A percentile compares a stretch with the other conserved stretches of the same genome.
phyloP scores from a whole-genome alignment of 2,888 invertebrate species.

The Ceraclea dissimilis region DNA sequence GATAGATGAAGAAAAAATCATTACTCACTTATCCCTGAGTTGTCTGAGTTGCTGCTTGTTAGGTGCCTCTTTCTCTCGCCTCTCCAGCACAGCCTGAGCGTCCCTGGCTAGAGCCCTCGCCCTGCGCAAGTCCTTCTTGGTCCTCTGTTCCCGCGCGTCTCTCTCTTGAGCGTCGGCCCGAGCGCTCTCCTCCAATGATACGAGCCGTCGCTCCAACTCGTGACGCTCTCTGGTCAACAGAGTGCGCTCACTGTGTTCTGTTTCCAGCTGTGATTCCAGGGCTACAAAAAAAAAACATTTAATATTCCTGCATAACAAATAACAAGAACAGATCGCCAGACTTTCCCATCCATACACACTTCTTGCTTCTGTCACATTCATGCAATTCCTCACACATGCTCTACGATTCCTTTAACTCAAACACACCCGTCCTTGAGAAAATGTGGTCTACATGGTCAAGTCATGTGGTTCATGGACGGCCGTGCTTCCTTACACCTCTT shows the following conservation, averaged over 20 bases:
- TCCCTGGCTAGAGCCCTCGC: constrained; percentile 86
- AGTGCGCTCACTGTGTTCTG: constrained; percentile 88
- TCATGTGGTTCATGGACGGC: too few species aligned
- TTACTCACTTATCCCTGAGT: constrained; percentile 60
- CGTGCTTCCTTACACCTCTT: too few species aligned
- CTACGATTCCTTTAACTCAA: too few species aligned
- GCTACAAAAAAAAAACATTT: constrained; percentile 53
- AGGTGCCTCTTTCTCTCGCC: constrained; percentile 79
- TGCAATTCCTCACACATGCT: too few species aligned
- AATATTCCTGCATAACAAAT: too few species aligned
- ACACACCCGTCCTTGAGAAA: too few species aligned
- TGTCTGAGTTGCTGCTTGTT: constrained; percentile 71
- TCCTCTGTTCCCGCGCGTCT: constrained; percentile 60
- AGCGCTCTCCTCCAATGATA: constrained; percentile 70
- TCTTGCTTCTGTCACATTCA: too few species aligned
- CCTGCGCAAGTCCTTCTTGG: constrained; percentile 80
- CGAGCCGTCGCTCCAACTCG: constrained; percentile 79
- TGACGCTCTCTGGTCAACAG: constrained; percentile 80
- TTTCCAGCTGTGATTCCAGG: constrained; percentile 84
- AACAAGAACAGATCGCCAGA: too few species aligned
- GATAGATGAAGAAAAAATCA: background rate
- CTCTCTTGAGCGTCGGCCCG: constrained; percentile 68
- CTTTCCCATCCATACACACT: too few species aligned
- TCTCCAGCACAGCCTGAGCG: constrained; percentile 85
- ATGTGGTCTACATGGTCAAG: too few species aligned